Conservation (phyloP, 1,140 invertebrate genomes). For the Lamellibrachia luymesi region DNA sequence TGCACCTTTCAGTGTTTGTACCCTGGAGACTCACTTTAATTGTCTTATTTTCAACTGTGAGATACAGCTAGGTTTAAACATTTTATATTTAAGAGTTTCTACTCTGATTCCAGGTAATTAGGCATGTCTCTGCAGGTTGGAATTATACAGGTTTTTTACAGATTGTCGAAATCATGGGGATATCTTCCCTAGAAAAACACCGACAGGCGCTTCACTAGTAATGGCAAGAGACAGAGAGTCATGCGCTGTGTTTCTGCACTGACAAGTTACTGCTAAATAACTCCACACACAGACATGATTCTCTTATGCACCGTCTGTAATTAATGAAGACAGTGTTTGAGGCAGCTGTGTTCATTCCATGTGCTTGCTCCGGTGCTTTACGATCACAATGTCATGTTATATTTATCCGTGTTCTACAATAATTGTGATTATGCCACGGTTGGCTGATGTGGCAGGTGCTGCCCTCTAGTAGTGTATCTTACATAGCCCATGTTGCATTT, state of each 20-base stretch:
- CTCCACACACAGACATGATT: neutral
- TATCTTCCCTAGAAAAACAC: neutral
- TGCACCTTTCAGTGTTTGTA: neutral
- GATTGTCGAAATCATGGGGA: neutral
- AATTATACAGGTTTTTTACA: neutral
- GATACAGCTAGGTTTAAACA: neutral
- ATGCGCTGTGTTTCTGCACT: neutral
- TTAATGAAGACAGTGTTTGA: neutral
- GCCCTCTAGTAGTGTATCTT: neutral
- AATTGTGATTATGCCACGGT: neutral
- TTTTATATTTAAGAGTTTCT: neutral
- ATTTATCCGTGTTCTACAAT: neutral
- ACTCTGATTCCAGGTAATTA: neutral
- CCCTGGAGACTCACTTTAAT: neutral
- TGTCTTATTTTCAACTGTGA: neutral
- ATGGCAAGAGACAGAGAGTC: neutral
- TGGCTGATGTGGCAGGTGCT: neutral
- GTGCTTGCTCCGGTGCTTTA: neutral
- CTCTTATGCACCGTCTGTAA: neutral
- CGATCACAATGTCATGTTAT: neutral
- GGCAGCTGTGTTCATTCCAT: neutral
- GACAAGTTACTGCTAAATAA: neutral
- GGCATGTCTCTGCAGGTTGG: neutral
- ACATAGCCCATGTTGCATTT: neutral
- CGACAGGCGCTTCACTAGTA: neutral